Base-by-base conservation (phyloP, 2,797 vertebrate genomes). In the Hafferia zeledoni region DNA sequence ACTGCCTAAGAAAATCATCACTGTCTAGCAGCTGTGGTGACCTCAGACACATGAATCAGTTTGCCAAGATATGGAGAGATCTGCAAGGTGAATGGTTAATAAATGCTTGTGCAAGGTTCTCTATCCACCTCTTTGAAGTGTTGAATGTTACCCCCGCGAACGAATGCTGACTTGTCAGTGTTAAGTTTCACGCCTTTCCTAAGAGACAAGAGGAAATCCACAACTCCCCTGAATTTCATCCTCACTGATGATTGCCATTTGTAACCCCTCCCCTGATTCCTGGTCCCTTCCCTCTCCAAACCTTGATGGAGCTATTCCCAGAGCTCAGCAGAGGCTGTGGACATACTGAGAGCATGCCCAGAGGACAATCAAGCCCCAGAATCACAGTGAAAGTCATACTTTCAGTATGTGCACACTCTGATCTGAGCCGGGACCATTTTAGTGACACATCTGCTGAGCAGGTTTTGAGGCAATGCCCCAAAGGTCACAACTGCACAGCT, bases 321-420 rank as follows among this genome's bases (percentile, higher is more conserved):
- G 55, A 88, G 49, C 39, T 33, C 70, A 35, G 31, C 25, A 70
- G 44, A 84, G 47, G 17, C 70, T 27, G 16, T 16, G 43, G 69
- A 50, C 0, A 0, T 52, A 10, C 6, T 13, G 5, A 59, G 41
- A 78, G 2, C 14, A 4, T 5, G 17, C 47, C 20, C 50, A 67
- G 44, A n/a, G 31, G 28, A n/a, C 3, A 27, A 17, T 14, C 31
- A 47, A 37, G 23, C 17, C 68, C 25, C 31, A 17, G 65, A 71
- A 69, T 44, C 16, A 30, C 20, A n/a, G 23, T 2, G 14, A 35
- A 31, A 46, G 31, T 25, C 18, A 41, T 17, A 12, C 31, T 55
- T 64, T n/a, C 31, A 35, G 7, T 17, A 70, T 1, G 2, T 46
- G 35, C 53, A n/a, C 23, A 10, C 17, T 22, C 24, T 50, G 24